phyloP scores from a whole-genome alignment of 2,113 vertebrate genomes.

The Octodon degus region DNA sequence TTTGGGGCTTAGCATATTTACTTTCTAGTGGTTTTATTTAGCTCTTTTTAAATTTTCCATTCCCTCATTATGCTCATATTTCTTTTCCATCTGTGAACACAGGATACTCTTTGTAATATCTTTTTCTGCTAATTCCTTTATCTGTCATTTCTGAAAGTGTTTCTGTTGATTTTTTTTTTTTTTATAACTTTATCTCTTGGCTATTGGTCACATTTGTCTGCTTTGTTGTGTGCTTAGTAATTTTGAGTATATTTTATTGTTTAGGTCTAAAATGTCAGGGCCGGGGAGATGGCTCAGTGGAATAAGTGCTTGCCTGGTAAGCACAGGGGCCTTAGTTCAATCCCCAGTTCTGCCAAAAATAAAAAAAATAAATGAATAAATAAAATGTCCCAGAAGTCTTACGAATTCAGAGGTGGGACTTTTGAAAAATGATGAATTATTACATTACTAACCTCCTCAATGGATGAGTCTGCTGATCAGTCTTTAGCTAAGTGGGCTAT shows the following conservation, averaged over 20 bases:
- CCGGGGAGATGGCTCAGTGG: too few relatives aligned
- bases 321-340: too few relatives aligned
- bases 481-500: neutral
- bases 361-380: too few relatives aligned
- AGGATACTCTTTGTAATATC: neutral
- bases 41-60: slow-evolving; percentile 16
- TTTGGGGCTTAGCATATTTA: slow-evolving; percentile 7
- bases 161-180: neutral
- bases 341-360: too few relatives aligned
- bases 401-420: neutral
- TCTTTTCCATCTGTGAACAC: neutral
- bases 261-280: neutral
- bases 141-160: neutral
- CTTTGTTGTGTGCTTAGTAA: neutral
- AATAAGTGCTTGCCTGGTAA: too few relatives aligned
- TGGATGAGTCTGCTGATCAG: neutral
- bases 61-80: neutral
- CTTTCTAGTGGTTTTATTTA: neutral
- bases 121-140: neutral
- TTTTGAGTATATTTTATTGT: neutral
- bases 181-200: neutral
- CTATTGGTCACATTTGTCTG: neutral
- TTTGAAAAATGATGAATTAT: neutral
- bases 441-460: neutral
- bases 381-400: neutral